A percentile compares a stretch with the other conserved stretches of the same genome.
Evolutionary conservation across 2,888 invertebrate species (phyloP).

Genomic region (Ectemnius continuus): DNA sequence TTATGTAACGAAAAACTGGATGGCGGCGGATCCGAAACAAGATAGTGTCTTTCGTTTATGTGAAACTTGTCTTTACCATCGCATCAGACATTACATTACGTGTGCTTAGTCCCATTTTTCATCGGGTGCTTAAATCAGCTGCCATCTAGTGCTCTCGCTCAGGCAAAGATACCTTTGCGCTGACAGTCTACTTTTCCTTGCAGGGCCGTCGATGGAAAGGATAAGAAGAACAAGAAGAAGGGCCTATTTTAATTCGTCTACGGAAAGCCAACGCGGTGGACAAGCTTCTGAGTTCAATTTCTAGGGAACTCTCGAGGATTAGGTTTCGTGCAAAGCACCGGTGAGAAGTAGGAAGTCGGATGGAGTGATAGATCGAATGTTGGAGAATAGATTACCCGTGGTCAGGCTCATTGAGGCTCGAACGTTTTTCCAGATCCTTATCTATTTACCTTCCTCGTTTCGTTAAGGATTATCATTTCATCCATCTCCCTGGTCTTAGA

Average conservation of each 20-base stretch:
- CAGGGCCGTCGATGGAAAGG: slow-evolving; percentile 91
- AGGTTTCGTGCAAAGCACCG: neutral
- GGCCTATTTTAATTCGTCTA: slow-evolving; percentile 86
- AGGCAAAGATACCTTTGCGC: slow-evolving; percentile 19
- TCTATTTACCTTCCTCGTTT: slow-evolving; percentile 8
- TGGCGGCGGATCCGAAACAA: slow-evolving; percentile 8
- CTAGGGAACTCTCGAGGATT: slow-evolving; percentile 12
- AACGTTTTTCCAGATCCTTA: slow-evolving; percentile 10
- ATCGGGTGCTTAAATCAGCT: slow-evolving; percentile 11
- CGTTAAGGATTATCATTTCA: neutral
- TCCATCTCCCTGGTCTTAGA: too few relatives aligned
- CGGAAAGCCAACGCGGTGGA: slow-evolving; percentile 45
- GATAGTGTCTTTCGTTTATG: neutral
- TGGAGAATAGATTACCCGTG: too few relatives aligned
- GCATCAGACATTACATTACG: too few relatives aligned
- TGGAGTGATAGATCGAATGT: too few relatives aligned
- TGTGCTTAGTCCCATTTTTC: neutral
- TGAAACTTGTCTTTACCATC: too few relatives aligned
- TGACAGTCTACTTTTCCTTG: slow-evolving; percentile 71
- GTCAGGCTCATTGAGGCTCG: too few relatives aligned
- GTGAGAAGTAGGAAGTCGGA: too few relatives aligned
- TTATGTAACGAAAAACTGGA: neutral
- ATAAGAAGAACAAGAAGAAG: slow-evolving; percentile 94
- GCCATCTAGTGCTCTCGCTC: slow-evolving; percentile 10
- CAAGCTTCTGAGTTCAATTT: slow-evolving; percentile 10